Conservation (phyloP, 2,797 vertebrate genomes). For the Gymnodraco acuticeps region DNA sequence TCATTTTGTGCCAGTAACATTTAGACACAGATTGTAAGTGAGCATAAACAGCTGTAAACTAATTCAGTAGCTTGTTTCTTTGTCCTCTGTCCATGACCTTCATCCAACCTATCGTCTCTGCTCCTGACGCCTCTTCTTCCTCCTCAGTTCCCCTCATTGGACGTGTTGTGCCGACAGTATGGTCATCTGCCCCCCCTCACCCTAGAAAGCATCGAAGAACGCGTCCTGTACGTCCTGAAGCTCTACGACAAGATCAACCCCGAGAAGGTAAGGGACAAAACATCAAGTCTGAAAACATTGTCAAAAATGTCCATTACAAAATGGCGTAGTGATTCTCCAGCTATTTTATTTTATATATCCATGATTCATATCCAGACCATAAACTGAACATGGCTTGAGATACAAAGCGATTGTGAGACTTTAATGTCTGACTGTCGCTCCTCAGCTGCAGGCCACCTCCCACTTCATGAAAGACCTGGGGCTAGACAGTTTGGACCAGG, state of each 20-base stretch:
- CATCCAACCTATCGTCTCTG: background rate
- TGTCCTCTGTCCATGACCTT: background rate
- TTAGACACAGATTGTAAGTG: background rate
- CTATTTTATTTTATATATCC: no score
- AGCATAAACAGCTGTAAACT: background rate
- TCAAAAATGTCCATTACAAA: no score
- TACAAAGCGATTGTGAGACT: background rate
- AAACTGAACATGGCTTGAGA: background rate
- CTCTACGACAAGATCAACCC: slow-evolving; percentile 94
- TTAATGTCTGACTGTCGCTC: background rate
- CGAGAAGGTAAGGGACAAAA: slow-evolving; percentile 84
- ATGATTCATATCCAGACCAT: background rate
- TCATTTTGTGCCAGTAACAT: background rate
- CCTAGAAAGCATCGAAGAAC: slow-evolving; percentile 86
- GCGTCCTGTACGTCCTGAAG: slow-evolving; percentile 93
- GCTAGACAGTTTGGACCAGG: slow-evolving; percentile 98
- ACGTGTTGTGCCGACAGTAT: slow-evolving; percentile 84
- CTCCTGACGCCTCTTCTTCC: background rate
- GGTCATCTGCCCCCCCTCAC: slow-evolving; percentile 88
- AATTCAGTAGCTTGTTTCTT: background rate
- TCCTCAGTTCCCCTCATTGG: slow-evolving; percentile 72
- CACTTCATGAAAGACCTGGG: slow-evolving; percentile 98
- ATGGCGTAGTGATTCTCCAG: no score
- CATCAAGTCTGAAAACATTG: background rate
- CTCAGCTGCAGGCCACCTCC: slow-evolving; percentile 87